Evolutionary conservation across 2,113 vertebrate genomes (phyloP).

Genomic region (Stictonetta naevosa): DNA sequence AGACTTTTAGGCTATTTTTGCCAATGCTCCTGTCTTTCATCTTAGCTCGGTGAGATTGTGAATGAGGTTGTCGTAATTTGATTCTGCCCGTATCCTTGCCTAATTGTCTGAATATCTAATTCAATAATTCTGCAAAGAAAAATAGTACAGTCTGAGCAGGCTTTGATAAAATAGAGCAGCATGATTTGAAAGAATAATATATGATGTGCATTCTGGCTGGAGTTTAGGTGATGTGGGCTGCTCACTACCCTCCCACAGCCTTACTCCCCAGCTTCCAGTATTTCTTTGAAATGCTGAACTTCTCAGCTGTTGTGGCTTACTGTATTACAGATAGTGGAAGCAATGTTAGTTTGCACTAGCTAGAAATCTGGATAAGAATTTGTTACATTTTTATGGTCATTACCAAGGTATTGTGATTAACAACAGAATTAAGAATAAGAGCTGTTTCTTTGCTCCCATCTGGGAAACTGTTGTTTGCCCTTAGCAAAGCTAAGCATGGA

Average conservation of each 20-base stretch:
- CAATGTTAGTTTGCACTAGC: neutral
- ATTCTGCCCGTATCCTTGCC: neutral
- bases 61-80: neutral
- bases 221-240: neutral
- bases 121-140: too few species aligned
- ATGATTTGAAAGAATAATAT: neutral
- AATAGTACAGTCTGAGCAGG: neutral
- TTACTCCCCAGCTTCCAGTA: too few species aligned
- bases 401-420: neutral
- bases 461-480: neutral
- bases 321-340: neutral
- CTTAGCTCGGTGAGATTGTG: neutral
- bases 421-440: neutral
- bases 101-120: neutral
- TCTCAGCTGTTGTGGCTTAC: neutral
- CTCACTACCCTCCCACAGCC: too few species aligned
- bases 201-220: neutral
- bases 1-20: slow-evolving; percentile 1
- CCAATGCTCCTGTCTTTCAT: neutral
- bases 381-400: neutral
- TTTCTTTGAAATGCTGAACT: neutral
- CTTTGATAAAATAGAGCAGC: neutral
- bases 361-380: neutral
- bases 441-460: neutral
- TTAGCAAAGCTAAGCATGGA: neutral